A percentile compares a stretch with the other conserved stretches of the same genome.
phyloP scores from a whole-genome alignment of 2,888 invertebrate genomes.

The Cephalotes varians region DNA sequence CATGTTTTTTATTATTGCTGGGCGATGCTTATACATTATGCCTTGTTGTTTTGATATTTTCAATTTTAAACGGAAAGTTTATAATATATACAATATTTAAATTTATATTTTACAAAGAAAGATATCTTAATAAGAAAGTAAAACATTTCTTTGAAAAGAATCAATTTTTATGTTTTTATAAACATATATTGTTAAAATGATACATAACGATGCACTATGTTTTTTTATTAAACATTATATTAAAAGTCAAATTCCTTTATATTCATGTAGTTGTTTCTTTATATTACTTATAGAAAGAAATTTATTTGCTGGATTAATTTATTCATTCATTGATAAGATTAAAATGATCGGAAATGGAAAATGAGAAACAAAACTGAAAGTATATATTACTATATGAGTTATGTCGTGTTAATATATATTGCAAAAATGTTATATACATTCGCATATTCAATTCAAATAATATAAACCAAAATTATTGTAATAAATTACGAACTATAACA shows the following conservation, averaged over 20 bases:
- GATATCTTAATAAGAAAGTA: background rate
- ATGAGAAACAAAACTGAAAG: background rate
- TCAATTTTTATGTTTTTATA: background rate
- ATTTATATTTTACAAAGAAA: background rate
- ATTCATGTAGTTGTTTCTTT: too few species aligned
- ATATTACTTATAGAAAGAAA: background rate
- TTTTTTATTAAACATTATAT: background rate
- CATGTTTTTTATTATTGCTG: background rate
- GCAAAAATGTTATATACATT: background rate
- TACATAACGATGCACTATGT: background rate
- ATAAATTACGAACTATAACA: conserved; percentile 19
- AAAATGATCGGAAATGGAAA: background rate
- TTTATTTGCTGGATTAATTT: conserved; percentile 4
- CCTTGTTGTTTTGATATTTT: too few species aligned
- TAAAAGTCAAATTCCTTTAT: background rate
- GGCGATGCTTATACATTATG: background rate
- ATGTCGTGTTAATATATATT: background rate
- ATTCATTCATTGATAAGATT: background rate
- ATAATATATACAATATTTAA: background rate
- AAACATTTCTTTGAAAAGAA: background rate
- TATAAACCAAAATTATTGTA: conserved; percentile 6
- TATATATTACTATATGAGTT: background rate
- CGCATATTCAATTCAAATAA: background rate
- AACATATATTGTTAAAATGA: background rate
- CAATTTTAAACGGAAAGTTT: background rate